Evolutionary conservation across 2,888 invertebrate species (phyloP).

Genomic region (Lasioglossum zephyrum): DNA sequence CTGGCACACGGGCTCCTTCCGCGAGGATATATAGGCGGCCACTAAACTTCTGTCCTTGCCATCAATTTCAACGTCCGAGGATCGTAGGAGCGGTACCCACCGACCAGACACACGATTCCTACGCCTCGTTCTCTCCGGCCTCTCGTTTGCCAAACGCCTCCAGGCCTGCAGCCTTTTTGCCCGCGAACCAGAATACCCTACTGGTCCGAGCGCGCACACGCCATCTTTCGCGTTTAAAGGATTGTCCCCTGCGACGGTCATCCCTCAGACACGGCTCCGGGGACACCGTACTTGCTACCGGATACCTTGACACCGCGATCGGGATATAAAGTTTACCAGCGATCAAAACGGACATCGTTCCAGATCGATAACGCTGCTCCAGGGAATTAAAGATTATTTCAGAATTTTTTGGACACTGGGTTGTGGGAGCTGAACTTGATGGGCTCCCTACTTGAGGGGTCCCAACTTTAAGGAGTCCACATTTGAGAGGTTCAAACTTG

Average conservation of each 20-base stretch:
- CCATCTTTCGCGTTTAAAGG: conserved; percentile 65
- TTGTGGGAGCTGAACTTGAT: too few species aligned
- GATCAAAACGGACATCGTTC: background rate
- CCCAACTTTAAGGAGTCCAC: too few species aligned
- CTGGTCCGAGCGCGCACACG: background rate
- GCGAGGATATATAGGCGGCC: conserved; percentile 75
- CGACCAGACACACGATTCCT: conserved; percentile 67
- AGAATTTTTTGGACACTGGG: background rate
- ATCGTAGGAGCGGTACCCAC: conserved; percentile 57
- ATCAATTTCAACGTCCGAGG: conserved; percentile 76
- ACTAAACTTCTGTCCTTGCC: conserved; percentile 79
- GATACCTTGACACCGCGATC: background rate
- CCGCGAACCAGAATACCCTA: conserved; percentile 21
- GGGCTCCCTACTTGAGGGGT: too few species aligned
- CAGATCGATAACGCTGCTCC: background rate
- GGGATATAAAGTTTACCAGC: background rate
- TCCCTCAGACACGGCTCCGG: conserved; percentile 58
- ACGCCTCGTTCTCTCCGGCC: conserved; percentile 32
- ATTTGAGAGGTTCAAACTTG: too few species aligned
- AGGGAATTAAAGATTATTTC: background rate
- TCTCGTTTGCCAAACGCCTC: conserved; percentile 70
- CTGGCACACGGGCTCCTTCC: conserved; percentile 28
- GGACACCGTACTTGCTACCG: conserved; percentile 40
- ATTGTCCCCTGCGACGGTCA: conserved; percentile 65
- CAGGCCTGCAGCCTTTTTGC: conserved; percentile 72